Evolutionary conservation across 1,140 invertebrate species (phyloP).

Genomic region (Cyclargus thomasi): DNA sequence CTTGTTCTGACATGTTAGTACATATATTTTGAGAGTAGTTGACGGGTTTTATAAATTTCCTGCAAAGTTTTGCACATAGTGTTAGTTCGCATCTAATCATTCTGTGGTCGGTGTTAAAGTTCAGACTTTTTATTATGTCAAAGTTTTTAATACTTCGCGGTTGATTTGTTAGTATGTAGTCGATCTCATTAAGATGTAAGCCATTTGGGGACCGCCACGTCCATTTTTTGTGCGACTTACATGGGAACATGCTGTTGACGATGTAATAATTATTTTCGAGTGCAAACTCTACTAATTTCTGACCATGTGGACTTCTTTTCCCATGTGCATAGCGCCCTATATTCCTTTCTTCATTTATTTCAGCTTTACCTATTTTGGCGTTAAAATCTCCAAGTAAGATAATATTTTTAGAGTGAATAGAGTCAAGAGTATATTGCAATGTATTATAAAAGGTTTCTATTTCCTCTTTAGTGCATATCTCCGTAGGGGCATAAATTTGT

Average conservation of each 20-base stretch:
- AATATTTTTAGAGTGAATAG: constrained; percentile 18
- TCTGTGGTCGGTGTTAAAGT: constrained; percentile 5
- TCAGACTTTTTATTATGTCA: constrained; percentile 27
- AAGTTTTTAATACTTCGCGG: constrained; percentile 18
- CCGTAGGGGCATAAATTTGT: constrained; percentile 27
- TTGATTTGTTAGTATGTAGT: constrained; percentile 23
- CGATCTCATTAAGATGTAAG: constrained; percentile 20
- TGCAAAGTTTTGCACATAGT: constrained; percentile 15
- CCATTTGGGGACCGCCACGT: constrained; percentile 21
- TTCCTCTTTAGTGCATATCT: constrained; percentile 11
- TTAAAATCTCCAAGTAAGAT: constrained; percentile 27
- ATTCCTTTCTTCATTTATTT: constrained; percentile 13
- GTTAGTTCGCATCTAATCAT: constrained; percentile 25
- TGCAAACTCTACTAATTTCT: constrained; percentile 24
- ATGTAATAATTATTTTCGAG: constrained; percentile 23
- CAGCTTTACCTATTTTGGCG: constrained; percentile 26
- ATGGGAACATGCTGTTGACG: constrained; percentile 21
- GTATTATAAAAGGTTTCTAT: constrained; percentile 15
- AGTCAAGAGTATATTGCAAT: constrained; percentile 17
- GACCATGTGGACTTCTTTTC: constrained; percentile 23
- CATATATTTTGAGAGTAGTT: constrained; percentile 3
- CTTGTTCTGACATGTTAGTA: constrained; percentile 2
- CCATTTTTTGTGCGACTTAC: constrained; percentile 20
- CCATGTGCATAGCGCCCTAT: constrained; percentile 25
- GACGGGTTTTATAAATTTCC: constrained; percentile 20